Evolutionary conservation across 2,113 vertebrate species (phyloP).

Genomic region (Tragelaphus buxtoni): DNA sequence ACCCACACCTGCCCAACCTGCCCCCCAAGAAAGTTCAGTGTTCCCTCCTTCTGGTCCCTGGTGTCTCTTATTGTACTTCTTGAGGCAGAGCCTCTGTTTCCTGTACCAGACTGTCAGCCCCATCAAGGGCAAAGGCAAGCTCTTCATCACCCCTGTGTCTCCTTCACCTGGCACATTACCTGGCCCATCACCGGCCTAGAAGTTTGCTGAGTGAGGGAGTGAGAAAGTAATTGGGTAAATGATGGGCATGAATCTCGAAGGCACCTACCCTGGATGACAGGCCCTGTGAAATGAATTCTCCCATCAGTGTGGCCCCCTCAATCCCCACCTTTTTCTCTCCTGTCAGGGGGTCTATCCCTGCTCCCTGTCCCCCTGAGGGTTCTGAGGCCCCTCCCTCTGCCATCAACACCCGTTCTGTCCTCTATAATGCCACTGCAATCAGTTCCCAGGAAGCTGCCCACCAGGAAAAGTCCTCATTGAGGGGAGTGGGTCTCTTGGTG

Average conservation of each 20-base stretch:
- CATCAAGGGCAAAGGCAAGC: background rate
- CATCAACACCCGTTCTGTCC: background rate
- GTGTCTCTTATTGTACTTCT: background rate
- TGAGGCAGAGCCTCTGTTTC: background rate
- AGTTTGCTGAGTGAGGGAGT: background rate
- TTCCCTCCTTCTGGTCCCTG: background rate
- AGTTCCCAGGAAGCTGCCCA: background rate
- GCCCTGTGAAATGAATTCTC: background rate
- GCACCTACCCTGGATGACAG: background rate
- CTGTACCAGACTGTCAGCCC: background rate
- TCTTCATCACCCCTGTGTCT: background rate
- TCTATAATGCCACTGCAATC: background rate
- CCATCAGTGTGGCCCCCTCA: background rate
- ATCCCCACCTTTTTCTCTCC: background rate
- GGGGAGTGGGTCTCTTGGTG: background rate
- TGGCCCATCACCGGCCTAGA: background rate
- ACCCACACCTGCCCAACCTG: background rate
- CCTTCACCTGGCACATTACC: too few species aligned
- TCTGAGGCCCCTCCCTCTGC: background rate
- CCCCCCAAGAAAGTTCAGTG: background rate
- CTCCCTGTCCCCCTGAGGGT: background rate
- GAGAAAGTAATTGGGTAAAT: background rate
- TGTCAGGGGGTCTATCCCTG: rapidly evolving
- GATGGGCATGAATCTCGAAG: background rate
- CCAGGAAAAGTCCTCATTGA: background rate